Evolutionary conservation across 2,888 invertebrate genomes (phyloP).

Genomic region (Merodon equestris): DNA sequence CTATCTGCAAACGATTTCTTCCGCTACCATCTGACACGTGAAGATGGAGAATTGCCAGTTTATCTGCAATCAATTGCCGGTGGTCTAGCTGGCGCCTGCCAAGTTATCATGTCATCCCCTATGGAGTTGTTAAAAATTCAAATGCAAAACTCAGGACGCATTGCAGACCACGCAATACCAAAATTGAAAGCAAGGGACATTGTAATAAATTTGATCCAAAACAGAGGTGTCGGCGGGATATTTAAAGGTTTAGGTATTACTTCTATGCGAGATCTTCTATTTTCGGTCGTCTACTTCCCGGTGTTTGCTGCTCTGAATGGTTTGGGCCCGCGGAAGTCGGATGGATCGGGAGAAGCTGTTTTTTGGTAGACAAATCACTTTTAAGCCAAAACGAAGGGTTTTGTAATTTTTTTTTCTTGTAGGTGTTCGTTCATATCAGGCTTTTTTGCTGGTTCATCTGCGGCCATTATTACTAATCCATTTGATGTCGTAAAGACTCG

Average conservation of each 20-base stretch:
- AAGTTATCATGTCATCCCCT: constrained; percentile 97
- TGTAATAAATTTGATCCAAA: constrained; percentile 86
- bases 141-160: constrained; percentile 97
- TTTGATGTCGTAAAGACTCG: constrained; percentile 99
- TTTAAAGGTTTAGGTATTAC: constrained; percentile 98
- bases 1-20: constrained; percentile 98
- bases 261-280: constrained; percentile 93
- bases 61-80: constrained; percentile 95
- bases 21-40: constrained; percentile 88
- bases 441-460: constrained; percentile 92
- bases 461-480: constrained; percentile 95
- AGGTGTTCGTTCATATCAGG: constrained; percentile 97
- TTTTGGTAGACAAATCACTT: too few relatives aligned
- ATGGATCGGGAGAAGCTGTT: constrained; percentile 84
- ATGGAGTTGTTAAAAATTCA: constrained; percentile 99
- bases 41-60: constrained; percentile 87
- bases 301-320: constrained; percentile 95
- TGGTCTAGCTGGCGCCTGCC: constrained; percentile 96
- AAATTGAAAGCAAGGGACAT: constrained; percentile 89
- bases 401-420: neutral
- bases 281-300: constrained; percentile 98
- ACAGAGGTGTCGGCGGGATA: constrained; percentile 94
- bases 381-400: neutral
- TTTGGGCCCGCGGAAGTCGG: constrained; percentile 87
- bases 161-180: constrained; percentile 85